Conservation (phyloP, 1,140 invertebrate species). For the Anadara kagoshimensis region DNA sequence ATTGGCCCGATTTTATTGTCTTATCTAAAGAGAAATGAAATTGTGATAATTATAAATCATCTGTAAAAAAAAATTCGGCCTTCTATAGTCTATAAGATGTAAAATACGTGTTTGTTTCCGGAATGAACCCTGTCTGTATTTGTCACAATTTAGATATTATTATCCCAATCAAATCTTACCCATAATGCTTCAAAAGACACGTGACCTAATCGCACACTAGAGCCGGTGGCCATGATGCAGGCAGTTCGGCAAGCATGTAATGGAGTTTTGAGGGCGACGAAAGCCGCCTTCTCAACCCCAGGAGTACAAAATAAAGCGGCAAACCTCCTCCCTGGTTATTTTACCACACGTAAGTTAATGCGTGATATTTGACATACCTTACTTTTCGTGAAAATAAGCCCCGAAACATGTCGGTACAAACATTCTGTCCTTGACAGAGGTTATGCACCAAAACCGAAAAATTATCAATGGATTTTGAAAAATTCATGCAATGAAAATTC, state of each 20-base stretch:
- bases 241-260: constrained; percentile 78
- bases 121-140: too few species aligned
- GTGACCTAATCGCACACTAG: too few species aligned
- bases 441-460: constrained; percentile 6
- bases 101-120: too few species aligned
- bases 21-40: too few species aligned
- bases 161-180: too few species aligned
- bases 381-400: neutral
- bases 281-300: constrained; percentile 75
- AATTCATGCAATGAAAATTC: neutral
- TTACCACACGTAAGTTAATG: constrained; percentile 77
- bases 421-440: constrained; percentile 8
- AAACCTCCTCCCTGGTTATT: constrained; percentile 76
- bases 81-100: too few species aligned
- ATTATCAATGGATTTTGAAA: neutral
- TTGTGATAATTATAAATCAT: too few species aligned
- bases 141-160: too few species aligned
- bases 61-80: too few species aligned
- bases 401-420: neutral
- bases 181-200: too few species aligned
- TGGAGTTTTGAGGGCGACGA: constrained; percentile 78
- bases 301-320: constrained; percentile 76
- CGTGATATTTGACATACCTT: neutral
- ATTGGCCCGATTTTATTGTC: too few species aligned
- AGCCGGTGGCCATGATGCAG: constrained; percentile 78